Conservation (phyloP, 2,113 vertebrate species). For the Bos javanicus region DNA sequence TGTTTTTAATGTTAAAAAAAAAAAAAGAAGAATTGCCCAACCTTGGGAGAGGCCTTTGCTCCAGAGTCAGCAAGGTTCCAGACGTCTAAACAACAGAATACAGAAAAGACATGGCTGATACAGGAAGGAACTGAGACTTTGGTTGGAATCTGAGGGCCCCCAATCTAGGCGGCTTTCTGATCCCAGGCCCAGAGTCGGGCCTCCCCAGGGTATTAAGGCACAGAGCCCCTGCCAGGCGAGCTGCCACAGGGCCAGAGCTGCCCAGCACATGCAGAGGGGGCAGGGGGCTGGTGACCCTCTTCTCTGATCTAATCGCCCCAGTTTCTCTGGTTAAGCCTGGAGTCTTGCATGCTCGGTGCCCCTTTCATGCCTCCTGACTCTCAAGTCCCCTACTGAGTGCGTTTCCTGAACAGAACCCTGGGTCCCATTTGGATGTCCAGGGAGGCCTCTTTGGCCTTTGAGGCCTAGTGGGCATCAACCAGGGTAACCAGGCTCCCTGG, state of each 20-base stretch:
- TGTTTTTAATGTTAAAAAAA: background rate
- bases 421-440: background rate
- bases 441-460: background rate
- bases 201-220: background rate
- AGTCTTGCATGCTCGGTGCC: no score
- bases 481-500: background rate
- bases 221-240: background rate
- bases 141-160: background rate
- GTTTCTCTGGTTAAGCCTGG: background rate
- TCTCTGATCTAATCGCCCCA: background rate
- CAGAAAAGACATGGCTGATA: background rate
- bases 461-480: background rate
- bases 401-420: background rate
- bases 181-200: background rate
- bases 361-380: background rate
- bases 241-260: background rate
- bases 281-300: background rate
- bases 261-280: background rate
- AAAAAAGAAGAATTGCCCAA: background rate
- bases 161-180: background rate
- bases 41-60: background rate
- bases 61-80: background rate
- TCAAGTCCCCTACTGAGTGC: background rate
- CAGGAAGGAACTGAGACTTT: background rate
- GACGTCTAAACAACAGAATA: background rate